Conservation (phyloP, 2,113 vertebrate genomes). For the Solea senegalensis region DNA sequence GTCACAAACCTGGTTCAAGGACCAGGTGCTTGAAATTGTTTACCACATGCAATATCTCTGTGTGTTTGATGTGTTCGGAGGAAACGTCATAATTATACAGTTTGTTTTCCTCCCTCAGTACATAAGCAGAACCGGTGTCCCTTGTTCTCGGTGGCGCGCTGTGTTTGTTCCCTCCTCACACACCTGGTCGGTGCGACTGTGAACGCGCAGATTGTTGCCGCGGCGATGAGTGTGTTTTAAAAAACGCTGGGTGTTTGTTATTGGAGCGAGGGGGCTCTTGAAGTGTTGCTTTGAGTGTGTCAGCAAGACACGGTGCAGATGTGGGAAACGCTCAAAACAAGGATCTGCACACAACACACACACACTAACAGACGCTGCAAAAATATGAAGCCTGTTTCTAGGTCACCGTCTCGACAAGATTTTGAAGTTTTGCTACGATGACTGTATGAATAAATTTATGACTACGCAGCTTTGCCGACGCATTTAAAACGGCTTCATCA, state of each 20-base stretch:
- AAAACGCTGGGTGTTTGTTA: constrained; percentile 51
- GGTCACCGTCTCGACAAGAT: constrained; percentile 58
- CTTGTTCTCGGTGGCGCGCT: constrained; percentile 29
- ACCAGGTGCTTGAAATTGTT: constrained; percentile 47
- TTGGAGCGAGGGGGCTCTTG: constrained; percentile 43
- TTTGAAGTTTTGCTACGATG: constrained; percentile 56
- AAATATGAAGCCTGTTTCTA: constrained; percentile 61
- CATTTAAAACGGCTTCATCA: constrained; percentile 19
- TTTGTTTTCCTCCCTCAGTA: neutral
- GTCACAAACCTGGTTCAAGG: constrained; percentile 56
- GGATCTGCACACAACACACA: constrained; percentile 18
- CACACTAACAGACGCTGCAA: constrained; percentile 20
- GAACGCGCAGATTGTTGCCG: constrained; percentile 21
- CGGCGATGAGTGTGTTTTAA: constrained; percentile 24
- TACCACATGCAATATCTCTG: constrained; percentile 43
- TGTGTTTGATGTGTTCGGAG: neutral
- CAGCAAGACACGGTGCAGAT: constrained; percentile 54
- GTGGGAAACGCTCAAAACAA: constrained; percentile 63
- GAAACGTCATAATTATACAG: constrained; percentile 24
- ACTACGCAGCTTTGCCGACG: constrained; percentile 17
- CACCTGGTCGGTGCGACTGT: constrained; percentile 23
- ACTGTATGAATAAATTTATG: constrained; percentile 50
- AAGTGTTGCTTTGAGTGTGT: constrained; percentile 44
- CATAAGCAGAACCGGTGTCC: constrained; percentile 26
- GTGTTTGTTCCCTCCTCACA: constrained; percentile 40